phyloP scores from a whole-genome alignment of 2,888 invertebrate genomes.

The Athripsodes cinereus region DNA sequence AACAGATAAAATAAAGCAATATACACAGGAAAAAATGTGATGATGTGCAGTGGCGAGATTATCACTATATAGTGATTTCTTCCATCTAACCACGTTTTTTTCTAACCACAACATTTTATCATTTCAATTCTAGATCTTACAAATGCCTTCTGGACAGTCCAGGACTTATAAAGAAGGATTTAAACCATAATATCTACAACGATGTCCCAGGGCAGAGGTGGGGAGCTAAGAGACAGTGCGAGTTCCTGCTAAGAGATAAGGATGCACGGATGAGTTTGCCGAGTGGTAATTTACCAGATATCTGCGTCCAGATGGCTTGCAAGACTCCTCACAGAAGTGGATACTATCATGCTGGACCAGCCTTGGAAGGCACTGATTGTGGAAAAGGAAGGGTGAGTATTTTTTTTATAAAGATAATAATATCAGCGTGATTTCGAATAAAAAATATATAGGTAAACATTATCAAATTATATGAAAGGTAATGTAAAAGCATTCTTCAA shows the following conservation, averaged over 20 bases:
- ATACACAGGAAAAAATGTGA: no score
- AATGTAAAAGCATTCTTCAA: no score
- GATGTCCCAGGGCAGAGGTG: slow-evolving; percentile 64
- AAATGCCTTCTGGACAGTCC: slow-evolving; percentile 60
- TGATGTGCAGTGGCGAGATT: no score
- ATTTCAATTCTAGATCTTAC: slow-evolving; percentile 46
- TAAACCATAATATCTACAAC: slow-evolving; percentile 57
- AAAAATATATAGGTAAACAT: no score
- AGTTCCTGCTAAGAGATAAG: slow-evolving; percentile 60
- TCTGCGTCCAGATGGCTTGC: slow-evolving; percentile 65
- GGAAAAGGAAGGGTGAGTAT: slow-evolving; percentile 53
- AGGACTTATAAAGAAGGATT: slow-evolving; percentile 40
- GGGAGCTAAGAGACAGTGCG: slow-evolving; percentile 70
- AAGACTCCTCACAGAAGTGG: slow-evolving; percentile 66
- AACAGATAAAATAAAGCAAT: no score
- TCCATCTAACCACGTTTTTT: no score
- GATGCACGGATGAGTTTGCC: slow-evolving; percentile 53
- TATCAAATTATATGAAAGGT: no score
- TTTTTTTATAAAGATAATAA: background rate
- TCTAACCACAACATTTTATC: no score
- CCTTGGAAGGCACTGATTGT: slow-evolving; percentile 74
- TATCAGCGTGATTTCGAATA: no score
- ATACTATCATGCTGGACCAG: slow-evolving; percentile 73
- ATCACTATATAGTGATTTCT: no score
- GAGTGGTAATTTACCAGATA: slow-evolving; percentile 37